These are phyloP conservation scores for Leucophenga montana DNA, from an alignment of 2,888 invertebrate species.

Conservation along the genomic window DNA sequence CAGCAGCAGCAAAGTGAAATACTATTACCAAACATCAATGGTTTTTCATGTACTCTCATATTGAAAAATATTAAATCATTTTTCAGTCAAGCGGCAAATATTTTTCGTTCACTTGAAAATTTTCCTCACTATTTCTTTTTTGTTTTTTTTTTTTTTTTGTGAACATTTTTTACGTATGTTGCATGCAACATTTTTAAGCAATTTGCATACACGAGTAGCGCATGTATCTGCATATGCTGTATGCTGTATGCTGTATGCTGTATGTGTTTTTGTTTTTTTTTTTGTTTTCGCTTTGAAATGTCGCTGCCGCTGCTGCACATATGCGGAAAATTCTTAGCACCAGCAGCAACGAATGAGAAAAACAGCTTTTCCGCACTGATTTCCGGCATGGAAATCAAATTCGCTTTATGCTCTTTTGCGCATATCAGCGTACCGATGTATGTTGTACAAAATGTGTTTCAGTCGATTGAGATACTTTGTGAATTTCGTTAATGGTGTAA, in stretches of 20 bases:
- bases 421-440: no score
- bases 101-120: neutral
- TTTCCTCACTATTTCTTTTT: neutral
- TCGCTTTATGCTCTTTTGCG: no score
- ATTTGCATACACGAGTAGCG: no score
- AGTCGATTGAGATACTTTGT: no score
- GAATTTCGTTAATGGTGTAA: no score
- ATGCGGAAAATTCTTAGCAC: slow-evolving; percentile 10
- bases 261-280: no score
- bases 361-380: slow-evolving; percentile 3
- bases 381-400: neutral
- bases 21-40: neutral
- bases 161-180: neutral
- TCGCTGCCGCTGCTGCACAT: neutral
- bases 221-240: no score
- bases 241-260: no score
- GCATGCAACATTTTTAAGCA: slow-evolving; percentile 1
- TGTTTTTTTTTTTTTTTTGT: neutral
- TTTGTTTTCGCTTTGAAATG: neutral
- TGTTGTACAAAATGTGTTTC: no score
- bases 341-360: neutral
- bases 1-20: neutral
- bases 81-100: slow-evolving; percentile 15
- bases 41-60: neutral
- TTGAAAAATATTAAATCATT: slow-evolving; percentile 19